Evolutionary conservation across 2,113 vertebrate species (phyloP), one percentile per base, ranked within the genome.

Genomic region (Vulpes ferrilata): DNA sequence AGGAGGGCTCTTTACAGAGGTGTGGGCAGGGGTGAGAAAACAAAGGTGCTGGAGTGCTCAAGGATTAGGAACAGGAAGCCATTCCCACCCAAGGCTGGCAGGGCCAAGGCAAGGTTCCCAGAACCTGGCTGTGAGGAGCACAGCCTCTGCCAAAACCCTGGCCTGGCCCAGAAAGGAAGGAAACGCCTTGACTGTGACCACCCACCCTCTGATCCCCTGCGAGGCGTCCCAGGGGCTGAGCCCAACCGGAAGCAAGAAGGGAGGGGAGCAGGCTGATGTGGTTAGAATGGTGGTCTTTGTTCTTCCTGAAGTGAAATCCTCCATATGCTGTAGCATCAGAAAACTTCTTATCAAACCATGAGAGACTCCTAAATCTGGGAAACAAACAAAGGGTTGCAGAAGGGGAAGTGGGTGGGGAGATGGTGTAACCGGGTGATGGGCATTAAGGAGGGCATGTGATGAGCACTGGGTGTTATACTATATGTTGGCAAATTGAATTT

Each of bases 11-110:
- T 84, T 27, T 22, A 4, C 57, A 57, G 65, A 86, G 3, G n/a
- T 6, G 0, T 10, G 7, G 55, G 20, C 16, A 55, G 73, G 48
- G 23, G 35, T 43, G 7, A 38, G 23, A 27, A 17, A 25, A 38
- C 23, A 12, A 38, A 27, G 8, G n/a, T 2, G 6, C 12, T 3
- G 11, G 7, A 19, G 27, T 10, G 11, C 4, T 51, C 35, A 4
- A 23, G 22, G 57, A n/a, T 48, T 2, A n/a, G 23, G 35, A 65
- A 38, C 48, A 5, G 7, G 19, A 73, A 51, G 53, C 38, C 9
- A 5, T 23, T 19, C 1, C 35, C 32, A 2, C 17, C 9, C 23
- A 2, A 8, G 7, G 12, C 32, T 11, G 17, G n/a, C 69, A 15
- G 23, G n/a, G 69, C 30, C 71, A 53, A 53, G n/a, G 53, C 57